A percentile compares a stretch with the other conserved stretches of the same genome.
phyloP scores from a whole-genome alignment of 2,888 invertebrate species.

The Sphaeridia pumilis region DNA sequence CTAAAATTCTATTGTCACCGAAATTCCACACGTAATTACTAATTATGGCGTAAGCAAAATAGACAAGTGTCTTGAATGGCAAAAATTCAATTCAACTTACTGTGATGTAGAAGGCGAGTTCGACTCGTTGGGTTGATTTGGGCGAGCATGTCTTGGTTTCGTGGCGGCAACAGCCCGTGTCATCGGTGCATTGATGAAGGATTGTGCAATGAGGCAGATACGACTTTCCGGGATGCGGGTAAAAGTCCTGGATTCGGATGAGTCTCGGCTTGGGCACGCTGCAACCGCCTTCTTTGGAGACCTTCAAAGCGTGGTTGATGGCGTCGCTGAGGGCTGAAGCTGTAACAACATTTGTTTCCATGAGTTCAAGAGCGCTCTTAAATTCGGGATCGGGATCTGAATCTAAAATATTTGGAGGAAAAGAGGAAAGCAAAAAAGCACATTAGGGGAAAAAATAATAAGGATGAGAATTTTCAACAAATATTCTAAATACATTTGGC shows the following conservation, averaged over 20 bases:
- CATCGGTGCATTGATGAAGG: constrained; percentile 72
- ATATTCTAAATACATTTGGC: constrained; percentile 1
- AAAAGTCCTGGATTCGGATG: constrained; percentile 58
- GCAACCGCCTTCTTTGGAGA: constrained; percentile 50
- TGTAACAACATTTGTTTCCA: constrained; percentile 25
- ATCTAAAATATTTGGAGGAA: neutral
- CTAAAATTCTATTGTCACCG: neutral
- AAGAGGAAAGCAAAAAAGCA: neutral
- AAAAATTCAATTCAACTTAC: neutral
- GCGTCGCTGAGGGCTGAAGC: constrained; percentile 39
- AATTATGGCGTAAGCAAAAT: neutral
- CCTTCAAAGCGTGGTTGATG: constrained; percentile 42
- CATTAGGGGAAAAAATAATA: neutral
- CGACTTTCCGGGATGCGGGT: constrained; percentile 56
- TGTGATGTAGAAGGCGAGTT: constrained; percentile 70
- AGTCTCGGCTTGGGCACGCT: constrained; percentile 60
- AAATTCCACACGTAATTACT: neutral
- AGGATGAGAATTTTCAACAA: neutral
- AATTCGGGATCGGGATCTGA: neutral
- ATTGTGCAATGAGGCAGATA: constrained; percentile 77
- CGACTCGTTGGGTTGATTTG: constrained; percentile 56
- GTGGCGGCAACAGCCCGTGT: constrained; percentile 72
- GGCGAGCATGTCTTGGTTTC: constrained; percentile 64
- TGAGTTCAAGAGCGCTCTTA: too few species aligned
- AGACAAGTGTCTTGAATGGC: neutral